These are phyloP conservation scores for Leucozona laternaria DNA, from an alignment of 2,888 invertebrate species.

Conservation along the genomic window DNA sequence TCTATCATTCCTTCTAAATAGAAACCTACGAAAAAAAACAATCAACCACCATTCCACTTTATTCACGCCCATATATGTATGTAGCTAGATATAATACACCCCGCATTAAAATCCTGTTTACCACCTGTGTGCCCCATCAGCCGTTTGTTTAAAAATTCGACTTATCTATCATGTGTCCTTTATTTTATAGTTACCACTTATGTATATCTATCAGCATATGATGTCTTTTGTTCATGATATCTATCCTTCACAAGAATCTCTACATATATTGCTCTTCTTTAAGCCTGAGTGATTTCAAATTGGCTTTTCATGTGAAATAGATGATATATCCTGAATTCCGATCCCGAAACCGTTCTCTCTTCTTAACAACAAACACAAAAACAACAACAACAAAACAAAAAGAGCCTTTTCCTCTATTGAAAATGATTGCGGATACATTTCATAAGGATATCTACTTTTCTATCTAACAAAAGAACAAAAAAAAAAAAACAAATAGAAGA, in stretches of 20 bases:
- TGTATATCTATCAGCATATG: conserved; percentile 16
- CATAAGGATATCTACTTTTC: conserved; percentile 21
- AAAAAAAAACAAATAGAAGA: background rate
- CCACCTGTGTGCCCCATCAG: conserved; percentile 21
- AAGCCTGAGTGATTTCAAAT: conserved; percentile 34
- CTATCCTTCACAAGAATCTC: background rate
- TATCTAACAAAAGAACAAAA: conserved; percentile 1
- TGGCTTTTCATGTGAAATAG: conserved; percentile 40
- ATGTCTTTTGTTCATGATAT: conserved; percentile 27
- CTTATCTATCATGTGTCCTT: conserved; percentile 21
- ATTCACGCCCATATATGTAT: background rate
- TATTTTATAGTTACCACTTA: conserved; percentile 16
- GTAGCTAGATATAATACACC: background rate
- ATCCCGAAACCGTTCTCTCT: background rate
- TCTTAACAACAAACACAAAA: background rate
- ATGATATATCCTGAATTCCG: conserved; percentile 20
- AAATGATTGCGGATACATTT: conserved; percentile 38
- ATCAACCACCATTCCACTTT: background rate
- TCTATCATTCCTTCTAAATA: background rate
- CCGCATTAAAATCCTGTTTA: conserved; percentile 9
- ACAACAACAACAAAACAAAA: background rate
- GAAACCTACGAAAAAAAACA: background rate
- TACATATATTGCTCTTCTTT: background rate
- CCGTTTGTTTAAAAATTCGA: background rate
- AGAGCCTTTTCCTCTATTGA: conserved; percentile 8